Evolutionary conservation across 2,888 invertebrate species (phyloP), one percentile per base, ranked within the genome.

Genomic region (Rutpela maculata): DNA sequence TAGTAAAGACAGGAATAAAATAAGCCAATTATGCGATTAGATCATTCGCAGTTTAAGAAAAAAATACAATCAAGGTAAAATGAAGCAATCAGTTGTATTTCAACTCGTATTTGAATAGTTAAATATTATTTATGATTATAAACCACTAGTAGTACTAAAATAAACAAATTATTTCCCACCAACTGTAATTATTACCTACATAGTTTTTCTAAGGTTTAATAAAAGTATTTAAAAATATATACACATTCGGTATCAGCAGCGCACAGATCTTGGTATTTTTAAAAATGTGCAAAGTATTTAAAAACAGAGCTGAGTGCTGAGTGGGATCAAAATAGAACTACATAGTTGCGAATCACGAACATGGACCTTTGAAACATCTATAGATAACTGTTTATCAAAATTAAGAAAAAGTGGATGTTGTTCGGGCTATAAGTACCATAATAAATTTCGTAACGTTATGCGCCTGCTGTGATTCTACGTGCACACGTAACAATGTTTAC

Each of bases 271-370:
- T 43, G 43, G 43, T 43, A 43, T 43, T 43, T 43, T 15, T 43
- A 43, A 43, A 43, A 50, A 50, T n/a, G 12, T 50, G 15, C 1
- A 50, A 55, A 26, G 68, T 69, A 57, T 69, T 69, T 69, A 26
- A 56, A 70, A 59, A 70, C 60, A 6, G 35, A 59, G 67, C 9
- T 26, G n/a, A 68, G 35, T 38, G 67, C 9, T 26, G n/a, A 68
- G 35, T 38, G 18, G 19, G 35, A 4, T 70, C 60, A 60, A 70
- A 70, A 70, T 70, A 70, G 70, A 70, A 70, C 26, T 17, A 70
- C 59, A 38, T 57, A 70, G 18, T 59, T 70, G 69, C 35, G 43
- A 63, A 35, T 35, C 10, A 35, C n/a, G 35, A 26, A 19, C 19
- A 5, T 63, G 18, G 19, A 65, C 65, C 65, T 65, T 65, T 65